Base-by-base conservation (phyloP, 2,113 vertebrate genomes). In the Clupea harengus region DNA sequence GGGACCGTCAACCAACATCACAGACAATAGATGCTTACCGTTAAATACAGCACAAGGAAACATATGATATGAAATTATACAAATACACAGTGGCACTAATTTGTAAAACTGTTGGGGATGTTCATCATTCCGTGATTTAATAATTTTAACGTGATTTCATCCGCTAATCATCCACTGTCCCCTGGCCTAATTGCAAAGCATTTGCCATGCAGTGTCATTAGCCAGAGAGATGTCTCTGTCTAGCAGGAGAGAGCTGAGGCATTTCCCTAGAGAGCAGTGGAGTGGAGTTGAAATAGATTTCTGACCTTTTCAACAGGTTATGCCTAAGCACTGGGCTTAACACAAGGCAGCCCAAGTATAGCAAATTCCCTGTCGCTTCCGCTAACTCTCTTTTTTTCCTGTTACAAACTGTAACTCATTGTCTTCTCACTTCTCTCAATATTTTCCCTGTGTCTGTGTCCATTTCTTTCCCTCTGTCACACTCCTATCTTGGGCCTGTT, bases 231-330 rank as follows among this genome's bases (percentile, higher is more conserved):
- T 4, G 32, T 78, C 28, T 9, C 25, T 78, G 72, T 78, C 13
- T 39, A 11, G 28, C 44, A 32, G 28, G 28, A 60, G 44, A 25
- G 32, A 57, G 32, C 39, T 13, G 20, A 52, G 20, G 39, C 75
- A 81, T 84, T 60, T 87, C 82, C 83, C 86, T 84, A 3, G 86
- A 87, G 82, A 78, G 52, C 47, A 20, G 39, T 39, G 39, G 44
- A 78, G 32, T 67, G 46, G n/a, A 60, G 81, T 81, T 87, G 80
- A 81, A 86, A 86, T 80, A 80, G 18, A 84, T 80, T 81, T 54
- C 25, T 86, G 83, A 88, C 85, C 88, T 88, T 86, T 80, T 45
- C 54, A 45, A 46, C 50, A 46, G 75, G 82, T 57, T 50, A 6
- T 46, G 85, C 72, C 45, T 75, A 85, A 86, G 81, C 64, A 82